Conservation (phyloP, 2,113 vertebrate genomes). For the Otis tarda region DNA sequence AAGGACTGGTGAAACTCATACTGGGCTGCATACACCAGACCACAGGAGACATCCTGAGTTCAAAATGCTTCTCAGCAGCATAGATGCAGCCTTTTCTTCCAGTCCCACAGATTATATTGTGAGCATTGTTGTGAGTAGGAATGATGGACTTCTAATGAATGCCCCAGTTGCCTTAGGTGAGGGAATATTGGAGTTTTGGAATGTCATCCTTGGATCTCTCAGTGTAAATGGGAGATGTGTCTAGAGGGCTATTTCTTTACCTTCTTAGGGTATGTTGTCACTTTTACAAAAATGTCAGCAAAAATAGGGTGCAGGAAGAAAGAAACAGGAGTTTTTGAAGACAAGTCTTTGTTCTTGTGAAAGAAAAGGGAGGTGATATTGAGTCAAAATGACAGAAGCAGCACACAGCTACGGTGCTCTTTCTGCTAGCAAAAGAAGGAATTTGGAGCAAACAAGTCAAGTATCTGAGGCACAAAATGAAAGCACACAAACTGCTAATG, state of each 20-base stretch:
- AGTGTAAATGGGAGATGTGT: background rate
- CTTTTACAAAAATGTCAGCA: background rate
- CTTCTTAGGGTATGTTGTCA: background rate
- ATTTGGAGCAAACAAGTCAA: background rate
- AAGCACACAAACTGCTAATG: background rate
- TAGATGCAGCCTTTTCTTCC: background rate
- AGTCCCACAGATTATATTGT: background rate
- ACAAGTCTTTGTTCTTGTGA: background rate
- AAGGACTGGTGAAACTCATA: background rate
- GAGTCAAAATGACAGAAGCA: background rate
- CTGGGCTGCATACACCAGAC: background rate
- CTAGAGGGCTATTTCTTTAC: background rate
- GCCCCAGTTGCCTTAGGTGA: background rate
- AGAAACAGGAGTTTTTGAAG: background rate
- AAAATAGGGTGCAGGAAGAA: background rate
- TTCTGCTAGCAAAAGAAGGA: background rate
- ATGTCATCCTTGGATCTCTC: background rate
- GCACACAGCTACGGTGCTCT: background rate
- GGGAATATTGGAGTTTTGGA: background rate
- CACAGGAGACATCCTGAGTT: background rate
- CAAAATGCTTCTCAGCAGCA: background rate
- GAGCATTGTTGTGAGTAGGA: background rate
- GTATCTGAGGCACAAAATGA: background rate
- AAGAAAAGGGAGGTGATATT: background rate
- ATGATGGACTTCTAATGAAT: background rate